Evolutionary conservation across 2,113 vertebrate species (phyloP).

Genomic region (Rhinopithecus roxellana): DNA sequence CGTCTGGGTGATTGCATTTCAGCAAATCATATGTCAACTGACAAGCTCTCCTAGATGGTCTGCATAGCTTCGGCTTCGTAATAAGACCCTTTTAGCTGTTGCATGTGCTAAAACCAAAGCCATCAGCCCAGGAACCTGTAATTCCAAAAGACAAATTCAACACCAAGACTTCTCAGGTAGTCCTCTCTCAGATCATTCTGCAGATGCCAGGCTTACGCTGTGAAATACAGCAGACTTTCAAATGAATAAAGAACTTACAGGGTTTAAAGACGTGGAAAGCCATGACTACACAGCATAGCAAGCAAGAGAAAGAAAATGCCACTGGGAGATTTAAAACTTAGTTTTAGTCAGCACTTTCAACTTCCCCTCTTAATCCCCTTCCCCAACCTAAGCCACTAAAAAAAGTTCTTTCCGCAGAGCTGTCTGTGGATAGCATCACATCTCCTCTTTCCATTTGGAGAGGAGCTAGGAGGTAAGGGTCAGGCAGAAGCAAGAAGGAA

Average conservation of each 20-base stretch:
- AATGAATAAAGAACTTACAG: conserved; percentile 21
- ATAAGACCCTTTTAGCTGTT: conserved; percentile 24
- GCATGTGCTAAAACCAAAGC: conserved; percentile 15
- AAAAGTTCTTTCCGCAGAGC: neutral
- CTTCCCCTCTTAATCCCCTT: neutral
- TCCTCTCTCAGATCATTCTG: conserved; percentile 29
- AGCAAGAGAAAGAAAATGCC: neutral
- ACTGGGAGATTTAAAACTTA: neutral
- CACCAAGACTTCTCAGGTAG: neutral
- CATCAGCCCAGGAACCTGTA: conserved; percentile 16
- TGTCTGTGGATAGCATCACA: neutral
- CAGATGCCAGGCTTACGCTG: neutral
- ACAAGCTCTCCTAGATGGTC: conserved; percentile 15
- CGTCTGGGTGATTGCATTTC: conserved; percentile 64
- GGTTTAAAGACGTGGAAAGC: conserved; percentile 8
- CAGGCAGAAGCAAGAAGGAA: neutral
- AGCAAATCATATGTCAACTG: conserved; percentile 68
- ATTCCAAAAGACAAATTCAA: conserved; percentile 46
- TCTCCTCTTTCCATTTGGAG: neutral
- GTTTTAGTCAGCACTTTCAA: neutral
- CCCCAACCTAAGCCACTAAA: neutral
- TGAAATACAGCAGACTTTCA: neutral
- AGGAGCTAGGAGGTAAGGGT: neutral
- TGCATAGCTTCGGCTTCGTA: neutral
- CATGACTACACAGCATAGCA: neutral